Evolutionary conservation across 2,888 invertebrate genomes (phyloP).

Genomic region (Catocala fraxini): DNA sequence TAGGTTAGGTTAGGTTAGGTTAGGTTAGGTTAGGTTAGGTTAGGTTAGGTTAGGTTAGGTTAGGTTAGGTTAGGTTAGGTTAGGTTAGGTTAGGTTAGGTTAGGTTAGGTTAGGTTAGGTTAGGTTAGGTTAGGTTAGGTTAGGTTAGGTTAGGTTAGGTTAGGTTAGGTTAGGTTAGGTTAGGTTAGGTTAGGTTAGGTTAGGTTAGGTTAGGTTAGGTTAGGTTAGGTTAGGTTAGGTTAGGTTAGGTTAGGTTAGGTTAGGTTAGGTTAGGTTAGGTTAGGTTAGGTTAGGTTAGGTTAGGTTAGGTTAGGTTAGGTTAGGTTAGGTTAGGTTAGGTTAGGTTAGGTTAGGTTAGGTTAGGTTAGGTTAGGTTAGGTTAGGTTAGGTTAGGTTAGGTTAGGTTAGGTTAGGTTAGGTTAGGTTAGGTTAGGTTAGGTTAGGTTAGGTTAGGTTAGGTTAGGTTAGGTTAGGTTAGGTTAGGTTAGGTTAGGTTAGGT

Average conservation of each 20-base stretch:
- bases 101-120: slow-evolving; percentile 11
- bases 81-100: slow-evolving; percentile 17
- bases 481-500: slow-evolving; percentile 32
- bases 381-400: slow-evolving; percentile 40
- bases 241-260: slow-evolving; percentile 21
- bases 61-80: slow-evolving; percentile 20
- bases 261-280: slow-evolving; percentile 11
- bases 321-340: slow-evolving; percentile 37
- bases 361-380: slow-evolving; percentile 38
- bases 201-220: slow-evolving; percentile 19
- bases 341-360: slow-evolving; percentile 35
- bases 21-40: slow-evolving; percentile 20
- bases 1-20: slow-evolving; percentile 21
- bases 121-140: slow-evolving; percentile 10
- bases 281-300: slow-evolving; percentile 25
- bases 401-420: slow-evolving; percentile 42
- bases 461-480: slow-evolving; percentile 31
- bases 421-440: slow-evolving; percentile 36
- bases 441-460: slow-evolving; percentile 25
- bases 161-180: slow-evolving; percentile 16
- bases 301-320: slow-evolving; percentile 37
- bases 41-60: slow-evolving; percentile 17
- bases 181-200: slow-evolving; percentile 13
- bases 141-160: slow-evolving; percentile 13
- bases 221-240: slow-evolving; percentile 34